These are phyloP conservation scores for Junonia oenone DNA, from an alignment of 2,888 invertebrate species.

Conservation along the genomic window DNA sequence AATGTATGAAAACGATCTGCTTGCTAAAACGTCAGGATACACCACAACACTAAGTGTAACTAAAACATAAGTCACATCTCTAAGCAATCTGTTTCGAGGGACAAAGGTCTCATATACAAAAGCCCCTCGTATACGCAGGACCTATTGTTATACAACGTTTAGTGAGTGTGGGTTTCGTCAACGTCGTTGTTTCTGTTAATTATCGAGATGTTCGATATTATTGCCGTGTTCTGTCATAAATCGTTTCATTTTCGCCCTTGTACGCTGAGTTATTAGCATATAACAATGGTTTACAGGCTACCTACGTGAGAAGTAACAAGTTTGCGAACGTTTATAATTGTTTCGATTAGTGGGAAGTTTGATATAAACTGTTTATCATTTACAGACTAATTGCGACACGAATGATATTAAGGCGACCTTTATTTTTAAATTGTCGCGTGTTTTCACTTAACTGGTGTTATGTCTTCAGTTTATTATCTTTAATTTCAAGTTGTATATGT, in stretches of 20 bases:
- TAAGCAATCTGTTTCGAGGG: no score
- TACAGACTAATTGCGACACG: conserved; percentile 3
- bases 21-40: no score
- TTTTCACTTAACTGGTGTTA: not conserved
- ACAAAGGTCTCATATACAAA: no score
- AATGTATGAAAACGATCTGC: no score
- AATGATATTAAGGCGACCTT: conserved; percentile 7
- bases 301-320: conserved; percentile 22
- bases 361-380: conserved; percentile 3
- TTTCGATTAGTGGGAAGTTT: conserved; percentile 14
- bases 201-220: conserved; percentile 6
- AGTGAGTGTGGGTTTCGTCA: conserved; percentile 4
- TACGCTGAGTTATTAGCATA: conserved; percentile 24
- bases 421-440: conserved; percentile 3
- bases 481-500: not conserved
- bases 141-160: no score
- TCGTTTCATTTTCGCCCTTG: conserved; percentile 25
- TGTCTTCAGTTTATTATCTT: not conserved
- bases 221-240: conserved; percentile 15
- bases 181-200: conserved; percentile 7
- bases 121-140: no score
- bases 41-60: no score
- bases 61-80: no score
- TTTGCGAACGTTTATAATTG: conserved; percentile 15
- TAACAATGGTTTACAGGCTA: conserved; percentile 25